Percentiles rank a stretch among this genome's conserved stretches.
Evolutionary conservation across 2,113 vertebrate genomes (phyloP).

Genomic region (Rynchops niger): DNA sequence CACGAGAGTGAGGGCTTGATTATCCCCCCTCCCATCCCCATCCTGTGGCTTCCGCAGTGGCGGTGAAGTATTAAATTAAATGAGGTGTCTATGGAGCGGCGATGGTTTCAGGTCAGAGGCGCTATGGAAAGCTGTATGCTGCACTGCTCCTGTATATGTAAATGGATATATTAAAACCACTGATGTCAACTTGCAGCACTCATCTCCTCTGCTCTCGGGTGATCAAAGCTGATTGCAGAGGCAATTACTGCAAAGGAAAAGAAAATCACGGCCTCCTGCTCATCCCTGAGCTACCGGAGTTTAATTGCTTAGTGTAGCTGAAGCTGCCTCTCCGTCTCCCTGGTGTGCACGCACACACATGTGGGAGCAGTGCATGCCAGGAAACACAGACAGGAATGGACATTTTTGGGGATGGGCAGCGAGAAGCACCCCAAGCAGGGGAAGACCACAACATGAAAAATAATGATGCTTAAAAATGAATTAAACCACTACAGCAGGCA

Average conservation of each 20-base stretch:
- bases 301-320: conserved; percentile 91
- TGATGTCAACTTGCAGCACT: conserved; percentile 81
- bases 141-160: conserved; percentile 73
- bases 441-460: conserved; percentile 53
- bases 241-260: conserved; percentile 83
- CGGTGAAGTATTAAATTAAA: conserved; percentile 93
- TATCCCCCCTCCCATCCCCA: conserved; percentile 82
- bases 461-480: conserved; percentile 48
- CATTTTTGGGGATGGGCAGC: neutral
- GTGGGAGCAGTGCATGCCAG: neutral
- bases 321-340: conserved; percentile 74
- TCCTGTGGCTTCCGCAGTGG: conserved; percentile 79
- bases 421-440: neutral
- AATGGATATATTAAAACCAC: conserved; percentile 79
- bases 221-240: conserved; percentile 85
- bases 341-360: neutral
- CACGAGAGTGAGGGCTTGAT: conserved; percentile 81
- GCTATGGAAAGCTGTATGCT: conserved; percentile 72
- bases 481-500: conserved; percentile 40
- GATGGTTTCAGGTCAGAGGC: conserved; percentile 81
- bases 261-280: conserved; percentile 79
- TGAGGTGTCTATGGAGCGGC: conserved; percentile 88
- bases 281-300: conserved; percentile 79
- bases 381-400: neutral
- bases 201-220: conserved; percentile 77